Conservation (phyloP, 1,140 invertebrate species). For the Tetragnatha versicolor region DNA sequence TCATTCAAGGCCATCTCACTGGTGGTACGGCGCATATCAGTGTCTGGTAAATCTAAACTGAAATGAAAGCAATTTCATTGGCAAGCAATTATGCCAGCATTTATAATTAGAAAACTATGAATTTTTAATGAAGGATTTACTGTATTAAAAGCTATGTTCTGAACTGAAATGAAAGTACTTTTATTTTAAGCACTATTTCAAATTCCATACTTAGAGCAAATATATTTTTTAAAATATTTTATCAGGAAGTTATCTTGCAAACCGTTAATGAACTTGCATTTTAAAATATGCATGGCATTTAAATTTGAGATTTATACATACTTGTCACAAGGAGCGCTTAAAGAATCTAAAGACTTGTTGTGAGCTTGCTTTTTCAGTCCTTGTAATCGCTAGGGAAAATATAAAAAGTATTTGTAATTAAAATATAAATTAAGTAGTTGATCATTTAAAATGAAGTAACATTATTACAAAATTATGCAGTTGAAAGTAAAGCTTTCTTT, state of each 20-base stretch:
- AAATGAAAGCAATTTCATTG: background rate
- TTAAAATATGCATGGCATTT: too few relatives aligned
- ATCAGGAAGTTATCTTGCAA: too few relatives aligned
- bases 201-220: too few relatives aligned
- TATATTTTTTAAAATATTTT: too few relatives aligned
- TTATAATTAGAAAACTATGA: too few relatives aligned
- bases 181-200: too few relatives aligned
- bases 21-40: conserved; percentile 20
- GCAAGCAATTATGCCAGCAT: too few relatives aligned
- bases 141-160: too few relatives aligned
- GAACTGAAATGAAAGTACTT: too few relatives aligned
- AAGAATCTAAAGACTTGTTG: conserved; percentile 51
- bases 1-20: conserved; percentile 54
- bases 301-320: conserved; percentile 2
- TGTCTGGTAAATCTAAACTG: conserved; percentile 48
- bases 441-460: background rate
- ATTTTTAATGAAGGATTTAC: too few relatives aligned
- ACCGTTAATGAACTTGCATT: too few relatives aligned
- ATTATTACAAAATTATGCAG: background rate
- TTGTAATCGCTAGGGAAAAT: conserved; percentile 45
- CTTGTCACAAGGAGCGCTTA: conserved; percentile 26
- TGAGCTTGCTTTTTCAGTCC: conserved; percentile 45
- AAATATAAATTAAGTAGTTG: background rate
- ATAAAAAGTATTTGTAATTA: background rate
- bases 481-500: background rate